Evolutionary conservation across 2,797 vertebrate genomes (phyloP), one percentile per base, ranked within the genome.

Genomic region (Limnodromus scolopaceus): DNA sequence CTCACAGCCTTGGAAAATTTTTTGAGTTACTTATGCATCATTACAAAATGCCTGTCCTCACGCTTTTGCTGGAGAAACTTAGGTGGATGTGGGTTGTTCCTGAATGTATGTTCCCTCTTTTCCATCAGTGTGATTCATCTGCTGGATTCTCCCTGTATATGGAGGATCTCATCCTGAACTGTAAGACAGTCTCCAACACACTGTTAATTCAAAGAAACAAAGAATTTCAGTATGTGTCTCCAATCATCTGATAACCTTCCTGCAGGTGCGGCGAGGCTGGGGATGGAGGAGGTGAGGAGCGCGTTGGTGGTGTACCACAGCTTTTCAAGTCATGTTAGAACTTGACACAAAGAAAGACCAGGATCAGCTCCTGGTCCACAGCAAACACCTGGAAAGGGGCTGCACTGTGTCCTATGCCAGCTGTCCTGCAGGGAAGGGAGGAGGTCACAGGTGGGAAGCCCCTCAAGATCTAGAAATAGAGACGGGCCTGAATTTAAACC

Each of bases 301-400:
- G 10, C 1, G 1, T 5, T 65, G 46, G 27, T 46, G n/a, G 32
- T 23, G 24, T 41, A 13, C 41, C 4, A 2, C 7, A 30, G 20
- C 57, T 36, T 69, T 54, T 43, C 28, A n/a, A 22, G 19, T 2
- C 11, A 2, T 6, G 10, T 24, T 51, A 84, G 63, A 86, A 48
- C 25, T 22, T n/a, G 45, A 51, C 36, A 20, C 36, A 30, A 48
- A 68, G 48, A n/a, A 36, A n/a, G 25, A 15, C 6, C 24, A 5
- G 7, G n/a, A 51, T 48, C 1, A 0, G 18, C 27, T 75, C 28
- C 32, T 45, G 24, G n/a, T n/a, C n/a, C 18, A 2, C 0, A 0
- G 1, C 5, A 12, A 70, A 32, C 10, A 14, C 2, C 34, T 3
- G 0, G 30, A 39, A 41, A 28, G 25, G 3, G 38, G 20, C 22